Conservation (phyloP, 2,113 vertebrate genomes). For the Arothron firmamentum region DNA sequence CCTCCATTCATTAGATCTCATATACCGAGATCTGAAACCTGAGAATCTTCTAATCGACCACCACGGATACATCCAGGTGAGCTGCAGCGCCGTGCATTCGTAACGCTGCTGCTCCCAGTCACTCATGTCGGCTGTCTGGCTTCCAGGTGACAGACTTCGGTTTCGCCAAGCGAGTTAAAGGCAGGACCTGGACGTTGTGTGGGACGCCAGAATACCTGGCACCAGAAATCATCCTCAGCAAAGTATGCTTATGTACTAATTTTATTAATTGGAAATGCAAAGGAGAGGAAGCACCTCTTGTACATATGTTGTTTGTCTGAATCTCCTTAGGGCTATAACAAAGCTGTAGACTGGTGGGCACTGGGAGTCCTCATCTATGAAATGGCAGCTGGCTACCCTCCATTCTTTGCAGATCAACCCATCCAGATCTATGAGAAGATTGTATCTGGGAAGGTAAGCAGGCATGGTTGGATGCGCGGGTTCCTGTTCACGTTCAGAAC, state of each 20-base stretch:
- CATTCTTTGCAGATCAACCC: constrained; percentile 98
- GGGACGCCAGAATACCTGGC: constrained; percentile 98
- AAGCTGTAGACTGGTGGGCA: constrained; percentile 99
- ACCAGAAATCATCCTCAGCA: constrained; percentile 99
- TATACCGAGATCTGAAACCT: constrained; percentile 99
- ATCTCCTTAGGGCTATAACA: constrained; percentile 90
- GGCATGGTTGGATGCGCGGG: background rate
- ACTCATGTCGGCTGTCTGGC: background rate
- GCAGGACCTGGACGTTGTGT: constrained; percentile 98
- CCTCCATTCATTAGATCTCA: constrained; percentile 99
- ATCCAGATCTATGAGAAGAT: constrained; percentile 99
- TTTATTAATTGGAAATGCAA: background rate
- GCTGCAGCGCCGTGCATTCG: background rate
- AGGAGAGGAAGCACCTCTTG: background rate
- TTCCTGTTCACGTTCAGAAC: no score
- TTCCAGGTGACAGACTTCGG: constrained; percentile 96
- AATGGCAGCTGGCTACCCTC: constrained; percentile 98
- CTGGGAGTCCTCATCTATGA: constrained; percentile 98
- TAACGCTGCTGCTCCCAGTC: background rate
- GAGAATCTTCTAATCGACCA: constrained; percentile 99
- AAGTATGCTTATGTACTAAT: constrained; percentile 73
- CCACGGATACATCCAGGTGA: constrained; percentile 98
- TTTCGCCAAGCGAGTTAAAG: constrained; percentile 98
- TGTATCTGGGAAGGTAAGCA: constrained; percentile 93
- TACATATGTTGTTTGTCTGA: background rate